Evolutionary conservation across 1,140 invertebrate genomes (phyloP), one percentile per base, ranked within the genome.

Genomic region (Anastatus disparis): DNA sequence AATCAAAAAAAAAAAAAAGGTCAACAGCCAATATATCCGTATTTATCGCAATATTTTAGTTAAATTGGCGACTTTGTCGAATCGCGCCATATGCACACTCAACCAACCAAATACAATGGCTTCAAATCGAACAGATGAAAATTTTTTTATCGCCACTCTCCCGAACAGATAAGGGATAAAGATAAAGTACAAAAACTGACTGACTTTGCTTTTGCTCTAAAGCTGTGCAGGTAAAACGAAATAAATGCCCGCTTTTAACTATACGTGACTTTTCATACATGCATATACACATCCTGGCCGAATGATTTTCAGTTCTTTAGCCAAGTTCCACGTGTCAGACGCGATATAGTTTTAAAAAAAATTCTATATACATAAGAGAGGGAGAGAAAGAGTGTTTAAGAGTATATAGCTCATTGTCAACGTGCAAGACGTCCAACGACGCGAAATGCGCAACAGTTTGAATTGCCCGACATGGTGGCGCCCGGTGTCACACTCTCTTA

Each of bases 391-490:
- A 64, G 50, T 10, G 35, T 44, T 31, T 29, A 44, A 4, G 15
- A 44, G 10, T 31, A 26, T 61, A 66, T 59, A 64, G 44, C 55
- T 65, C 70, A 66, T 71, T 71, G 62, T 71, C 62, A 71, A 59
- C 62, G 62, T 31, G n/a, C n/a, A n/a, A n/a, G 26, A 44, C 58
- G 67, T 52, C 66, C 10, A 35, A 35, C n/a, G 58, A 40, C 22
- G 67, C 22, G 46, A 71, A 56, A 71, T 72, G 58, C 68, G 70
- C 69, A 72, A 75, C 72, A 69, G 73, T 72, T 71, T 58, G 61
- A 72, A 73, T 66, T 71, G 75, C 70, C 77, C 77, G 78, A 75
- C 77, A 67, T 58, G 70, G 75, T 75, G 78, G 77, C 77, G 78
- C 78, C 77, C 61, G 50, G 72, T 74, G 73, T 77, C 76, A 73